phyloP scores from a whole-genome alignment of 2,113 vertebrate genomes.

The Salvelinus alpinus region DNA sequence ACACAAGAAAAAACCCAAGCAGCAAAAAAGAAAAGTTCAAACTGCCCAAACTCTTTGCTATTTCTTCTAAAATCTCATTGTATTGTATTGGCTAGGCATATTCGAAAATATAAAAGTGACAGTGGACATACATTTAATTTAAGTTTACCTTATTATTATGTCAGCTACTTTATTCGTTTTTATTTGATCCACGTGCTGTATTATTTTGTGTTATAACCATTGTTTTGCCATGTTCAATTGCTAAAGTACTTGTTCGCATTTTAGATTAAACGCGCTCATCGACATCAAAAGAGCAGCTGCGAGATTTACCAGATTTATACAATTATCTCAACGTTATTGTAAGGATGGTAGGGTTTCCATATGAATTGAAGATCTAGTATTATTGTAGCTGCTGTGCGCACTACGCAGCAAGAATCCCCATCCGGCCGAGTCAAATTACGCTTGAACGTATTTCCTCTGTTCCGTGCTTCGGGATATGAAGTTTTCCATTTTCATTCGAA shows the following conservation, averaged over 20 bases:
- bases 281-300: neutral
- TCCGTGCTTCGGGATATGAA: constrained; percentile 67
- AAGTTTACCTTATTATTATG: no score
- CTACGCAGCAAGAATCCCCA: neutral
- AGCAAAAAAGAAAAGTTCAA: neutral
- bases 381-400: neutral
- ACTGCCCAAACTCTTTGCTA: neutral
- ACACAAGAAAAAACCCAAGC: neutral
- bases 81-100: no score
- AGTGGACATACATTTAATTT: no score
- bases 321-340: neutral
- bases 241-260: neutral
- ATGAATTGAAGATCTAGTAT: neutral
- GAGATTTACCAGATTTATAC: neutral
- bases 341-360: neutral
- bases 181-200: no score
- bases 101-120: no score
- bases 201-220: neutral
- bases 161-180: no score
- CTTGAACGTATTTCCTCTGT: neutral
- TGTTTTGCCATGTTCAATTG: neutral
- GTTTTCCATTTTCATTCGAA: constrained; percentile 11
- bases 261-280: neutral
- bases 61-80: no score
- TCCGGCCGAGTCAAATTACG: constrained; percentile 43